phyloP scores from a whole-genome alignment of 1,140 invertebrate genomes.

The Parasteatoda tepidariorum region DNA sequence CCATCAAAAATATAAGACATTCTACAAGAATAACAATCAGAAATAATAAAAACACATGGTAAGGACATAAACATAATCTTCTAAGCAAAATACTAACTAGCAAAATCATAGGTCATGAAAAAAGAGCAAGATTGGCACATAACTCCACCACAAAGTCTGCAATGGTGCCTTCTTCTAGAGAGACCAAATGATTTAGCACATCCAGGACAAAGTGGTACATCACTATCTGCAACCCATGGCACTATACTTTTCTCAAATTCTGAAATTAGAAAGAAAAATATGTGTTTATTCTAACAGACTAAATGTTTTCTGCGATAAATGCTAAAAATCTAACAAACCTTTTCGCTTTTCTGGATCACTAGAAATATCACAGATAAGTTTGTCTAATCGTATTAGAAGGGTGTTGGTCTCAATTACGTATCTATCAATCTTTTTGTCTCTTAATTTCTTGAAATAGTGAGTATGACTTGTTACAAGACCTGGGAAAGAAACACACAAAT shows the following conservation, averaged over 20 bases:
- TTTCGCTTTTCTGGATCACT: constrained; percentile 84
- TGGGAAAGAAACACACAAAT: constrained; percentile 67
- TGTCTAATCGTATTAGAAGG: constrained; percentile 91
- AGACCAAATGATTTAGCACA: constrained; percentile 91
- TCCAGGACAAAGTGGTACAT: constrained; percentile 89
- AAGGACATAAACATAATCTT: too few species aligned
- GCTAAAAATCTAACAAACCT: constrained; percentile 71
- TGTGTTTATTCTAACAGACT: not conserved
- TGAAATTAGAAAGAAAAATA: constrained; percentile 66
- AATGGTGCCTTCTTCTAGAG: constrained; percentile 93
- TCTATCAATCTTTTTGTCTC: constrained; percentile 82
- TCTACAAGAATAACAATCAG: too few species aligned
- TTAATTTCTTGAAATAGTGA: constrained; percentile 81
- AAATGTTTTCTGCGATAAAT: not conserved
- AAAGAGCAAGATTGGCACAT: constrained; percentile 94
- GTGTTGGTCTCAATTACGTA: constrained; percentile 96
- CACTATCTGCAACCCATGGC: constrained; percentile 91
- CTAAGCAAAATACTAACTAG: constrained; percentile 75
- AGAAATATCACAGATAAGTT: constrained; percentile 85
- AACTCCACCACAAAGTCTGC: constrained; percentile 93
- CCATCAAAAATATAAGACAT: too few species aligned
- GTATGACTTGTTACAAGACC: constrained; percentile 78
- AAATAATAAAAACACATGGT: too few species aligned
- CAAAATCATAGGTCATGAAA: constrained; percentile 85
- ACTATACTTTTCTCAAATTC: constrained; percentile 84